A percentile compares a stretch with the other conserved stretches of the same genome.
Conservation (phyloP, 2,888 invertebrate species). For the Conchocele bisecta region DNA sequence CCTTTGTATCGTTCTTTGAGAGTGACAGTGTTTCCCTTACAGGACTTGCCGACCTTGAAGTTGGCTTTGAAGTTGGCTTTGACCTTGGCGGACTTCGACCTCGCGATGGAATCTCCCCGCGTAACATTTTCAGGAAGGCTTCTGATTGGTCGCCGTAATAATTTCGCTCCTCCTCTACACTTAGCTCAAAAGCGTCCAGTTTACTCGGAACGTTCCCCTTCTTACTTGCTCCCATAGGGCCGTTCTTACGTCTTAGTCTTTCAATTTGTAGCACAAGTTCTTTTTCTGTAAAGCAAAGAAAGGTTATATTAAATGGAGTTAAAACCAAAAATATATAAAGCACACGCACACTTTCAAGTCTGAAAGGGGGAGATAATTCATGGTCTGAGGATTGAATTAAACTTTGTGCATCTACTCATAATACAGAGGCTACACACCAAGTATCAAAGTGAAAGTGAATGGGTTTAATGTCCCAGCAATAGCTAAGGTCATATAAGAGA, state of each 20-base stretch:
- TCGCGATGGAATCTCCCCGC: slow-evolving; percentile 64
- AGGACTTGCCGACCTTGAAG: slow-evolving; percentile 69
- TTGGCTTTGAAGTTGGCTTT: too few relatives aligned
- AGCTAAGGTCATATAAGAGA: too few relatives aligned
- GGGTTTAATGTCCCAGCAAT: too few relatives aligned
- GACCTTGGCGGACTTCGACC: slow-evolving; percentile 62
- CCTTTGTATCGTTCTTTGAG: slow-evolving; percentile 69
- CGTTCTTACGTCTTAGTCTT: slow-evolving; percentile 78
- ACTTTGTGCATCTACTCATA: too few relatives aligned
- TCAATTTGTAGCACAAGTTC: slow-evolving; percentile 83
- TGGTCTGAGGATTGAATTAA: too few relatives aligned
- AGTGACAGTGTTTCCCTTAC: slow-evolving; percentile 53
- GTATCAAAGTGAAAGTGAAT: too few relatives aligned
- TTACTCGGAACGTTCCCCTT: slow-evolving; percentile 76
- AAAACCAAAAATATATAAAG: too few relatives aligned
- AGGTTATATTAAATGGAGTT: too few relatives aligned
- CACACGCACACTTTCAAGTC: too few relatives aligned
- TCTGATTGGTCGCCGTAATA: slow-evolving; percentile 81
- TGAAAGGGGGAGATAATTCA: too few relatives aligned
- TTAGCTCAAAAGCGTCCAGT: slow-evolving; percentile 79
- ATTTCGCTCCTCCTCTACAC: slow-evolving; percentile 82
- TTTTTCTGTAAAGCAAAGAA: slow-evolving; percentile 81
- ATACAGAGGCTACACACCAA: too few relatives aligned
- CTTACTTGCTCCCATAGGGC: slow-evolving; percentile 69
- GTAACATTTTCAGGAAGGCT: slow-evolving; percentile 75